phyloP scores from a whole-genome alignment of 2,888 invertebrate genomes.

The Leptinotarsa juncta region DNA sequence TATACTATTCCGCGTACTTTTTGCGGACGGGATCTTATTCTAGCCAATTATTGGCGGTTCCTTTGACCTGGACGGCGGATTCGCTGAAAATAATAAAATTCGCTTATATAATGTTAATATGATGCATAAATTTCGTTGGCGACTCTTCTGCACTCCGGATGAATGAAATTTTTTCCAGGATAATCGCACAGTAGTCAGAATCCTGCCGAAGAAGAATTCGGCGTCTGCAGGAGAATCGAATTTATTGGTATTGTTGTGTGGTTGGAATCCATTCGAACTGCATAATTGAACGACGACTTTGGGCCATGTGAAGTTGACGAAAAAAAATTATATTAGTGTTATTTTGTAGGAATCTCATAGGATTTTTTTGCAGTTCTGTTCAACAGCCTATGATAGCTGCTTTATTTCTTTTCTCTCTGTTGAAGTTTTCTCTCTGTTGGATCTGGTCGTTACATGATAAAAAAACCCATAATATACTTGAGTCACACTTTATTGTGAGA shows the following conservation, averaged over 20 bases:
- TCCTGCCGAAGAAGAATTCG: conserved; percentile 17
- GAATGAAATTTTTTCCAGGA: conserved; percentile 24
- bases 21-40: conserved; percentile 55
- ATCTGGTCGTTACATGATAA: too few species aligned
- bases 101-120: conserved; percentile 43
- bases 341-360: too few species aligned
- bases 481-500: too few species aligned
- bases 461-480: too few species aligned
- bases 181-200: conserved; percentile 23
- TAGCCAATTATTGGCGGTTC: conserved; percentile 62
- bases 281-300: background rate
- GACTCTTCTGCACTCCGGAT: conserved; percentile 12
- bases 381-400: too few species aligned
- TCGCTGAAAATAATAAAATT: conserved; percentile 41
- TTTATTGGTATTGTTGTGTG: conserved; percentile 15
- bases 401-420: too few species aligned
- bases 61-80: conserved; percentile 44
- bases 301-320: background rate
- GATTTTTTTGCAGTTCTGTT: too few species aligned
- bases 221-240: background rate
- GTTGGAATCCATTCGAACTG: conserved; percentile 12
- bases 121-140: conserved; percentile 38
- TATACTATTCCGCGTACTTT: conserved; percentile 59
- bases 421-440: too few species aligned
- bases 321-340: background rate